Percentiles rank a stretch among this genome's conserved stretches.
phyloP scores from a whole-genome alignment of 2,797 vertebrate genomes.

The Carapus acus region DNA sequence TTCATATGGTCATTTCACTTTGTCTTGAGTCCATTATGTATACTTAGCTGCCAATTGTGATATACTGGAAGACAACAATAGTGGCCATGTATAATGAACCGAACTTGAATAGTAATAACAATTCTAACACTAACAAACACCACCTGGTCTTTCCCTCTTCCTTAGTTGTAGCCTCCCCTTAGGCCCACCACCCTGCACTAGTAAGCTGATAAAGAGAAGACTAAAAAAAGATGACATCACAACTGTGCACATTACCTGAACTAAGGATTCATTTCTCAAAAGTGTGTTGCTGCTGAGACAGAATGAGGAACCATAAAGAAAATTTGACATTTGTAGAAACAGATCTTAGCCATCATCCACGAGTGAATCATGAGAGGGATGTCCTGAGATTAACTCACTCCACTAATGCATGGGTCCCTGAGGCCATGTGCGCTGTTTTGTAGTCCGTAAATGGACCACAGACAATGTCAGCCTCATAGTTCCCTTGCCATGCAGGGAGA shows the following conservation, averaged over 20 bases:
- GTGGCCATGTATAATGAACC: no score
- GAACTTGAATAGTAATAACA: no score
- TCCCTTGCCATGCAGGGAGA: no score
- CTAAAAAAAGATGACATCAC: neutral
- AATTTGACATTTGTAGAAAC: neutral
- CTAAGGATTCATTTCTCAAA: no score
- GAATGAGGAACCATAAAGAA: neutral
- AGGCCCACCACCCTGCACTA: slow-evolving; percentile 17
- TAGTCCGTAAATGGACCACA: slow-evolving; percentile 21
- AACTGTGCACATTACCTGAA: neutral
- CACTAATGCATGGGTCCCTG: slow-evolving; percentile 12
- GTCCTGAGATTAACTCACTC: slow-evolving; percentile 8
- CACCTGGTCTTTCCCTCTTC: slow-evolving; percentile 6
- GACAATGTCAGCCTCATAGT: no score
- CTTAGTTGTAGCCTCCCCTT: slow-evolving; percentile 4
- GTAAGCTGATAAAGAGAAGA: slow-evolving; percentile 10
- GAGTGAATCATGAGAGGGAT: neutral
- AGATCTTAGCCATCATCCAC: neutral
- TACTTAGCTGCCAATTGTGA: no score
- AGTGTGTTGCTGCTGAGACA: no score
- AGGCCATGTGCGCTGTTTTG: slow-evolving; percentile 5
- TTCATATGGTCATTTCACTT: no score
- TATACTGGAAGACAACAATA: no score
- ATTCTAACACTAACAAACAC: no score
- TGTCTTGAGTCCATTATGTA: no score